Evolutionary conservation across 1,140 invertebrate genomes (phyloP).

Genomic region (Zeugodacus cucurbitae): DNA sequence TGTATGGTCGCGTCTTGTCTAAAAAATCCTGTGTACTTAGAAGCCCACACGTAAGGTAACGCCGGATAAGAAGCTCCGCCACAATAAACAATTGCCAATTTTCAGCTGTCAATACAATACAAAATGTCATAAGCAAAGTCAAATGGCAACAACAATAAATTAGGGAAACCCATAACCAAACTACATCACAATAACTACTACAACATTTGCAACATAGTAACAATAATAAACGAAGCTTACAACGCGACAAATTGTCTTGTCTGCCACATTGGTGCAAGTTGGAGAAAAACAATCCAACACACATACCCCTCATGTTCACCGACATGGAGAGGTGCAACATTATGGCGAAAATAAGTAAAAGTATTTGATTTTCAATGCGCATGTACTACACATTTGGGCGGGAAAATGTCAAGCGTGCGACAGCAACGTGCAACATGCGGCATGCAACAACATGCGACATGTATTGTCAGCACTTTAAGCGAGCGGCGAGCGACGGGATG

Average conservation of each 20-base stretch:
- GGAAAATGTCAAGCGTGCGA: slow-evolving; percentile 28
- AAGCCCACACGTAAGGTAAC: background rate
- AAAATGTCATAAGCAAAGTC: background rate
- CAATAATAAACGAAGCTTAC: background rate
- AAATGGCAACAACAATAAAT: background rate
- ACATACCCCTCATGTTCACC: background rate
- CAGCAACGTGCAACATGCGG: slow-evolving; percentile 23
- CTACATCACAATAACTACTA: background rate
- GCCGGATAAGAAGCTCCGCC: background rate
- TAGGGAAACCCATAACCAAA: background rate
- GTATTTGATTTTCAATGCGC: background rate
- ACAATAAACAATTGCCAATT: slow-evolving; percentile 34
- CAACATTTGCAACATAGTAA: background rate
- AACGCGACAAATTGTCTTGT: slow-evolving; percentile 7
- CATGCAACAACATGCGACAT: slow-evolving; percentile 23
- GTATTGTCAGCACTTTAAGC: background rate
- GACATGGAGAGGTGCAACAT: background rate
- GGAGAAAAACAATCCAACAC: background rate
- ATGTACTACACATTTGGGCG: background rate
- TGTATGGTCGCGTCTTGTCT: background rate
- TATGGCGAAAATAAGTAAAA: background rate
- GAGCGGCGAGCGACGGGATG: background rate
- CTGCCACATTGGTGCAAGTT: background rate
- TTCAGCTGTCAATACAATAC: slow-evolving; percentile 4
- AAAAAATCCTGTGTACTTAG: background rate